phyloP scores from a whole-genome alignment of 30 jellyfish, hydroid and myxozoan species.

The Clytia hemisphaerica region DNA sequence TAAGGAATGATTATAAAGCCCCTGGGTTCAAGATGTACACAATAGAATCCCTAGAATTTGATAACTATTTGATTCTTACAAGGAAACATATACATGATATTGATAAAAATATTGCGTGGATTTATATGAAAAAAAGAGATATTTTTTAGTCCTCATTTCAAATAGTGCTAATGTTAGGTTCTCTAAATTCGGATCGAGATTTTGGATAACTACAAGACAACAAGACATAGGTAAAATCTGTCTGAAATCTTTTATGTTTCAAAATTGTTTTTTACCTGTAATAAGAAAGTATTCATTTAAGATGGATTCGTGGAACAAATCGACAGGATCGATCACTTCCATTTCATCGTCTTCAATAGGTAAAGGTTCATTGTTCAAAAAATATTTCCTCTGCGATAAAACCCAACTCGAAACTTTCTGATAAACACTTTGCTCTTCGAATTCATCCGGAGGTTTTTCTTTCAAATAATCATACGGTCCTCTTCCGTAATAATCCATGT shows the following conservation, averaged over 20 bases:
- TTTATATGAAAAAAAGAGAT: too few relatives aligned
- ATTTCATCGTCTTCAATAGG: constrained; percentile 69
- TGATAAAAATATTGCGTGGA: too few relatives aligned
- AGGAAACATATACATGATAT: too few relatives aligned
- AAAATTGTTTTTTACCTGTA: constrained; percentile 29
- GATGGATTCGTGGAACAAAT: constrained; percentile 82
- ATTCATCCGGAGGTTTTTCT: background rate
- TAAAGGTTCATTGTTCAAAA: constrained; percentile 7
- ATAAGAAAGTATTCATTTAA: constrained; percentile 73
- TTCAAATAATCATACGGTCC: constrained; percentile 38
- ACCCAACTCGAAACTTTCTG: constrained; percentile 94
- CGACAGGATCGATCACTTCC: constrained; percentile 97
- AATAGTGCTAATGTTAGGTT: too few relatives aligned
- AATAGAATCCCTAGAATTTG: too few relatives aligned
- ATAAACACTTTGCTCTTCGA: constrained; percentile 44
- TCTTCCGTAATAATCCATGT: constrained; percentile 2
- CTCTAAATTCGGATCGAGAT: background rate
- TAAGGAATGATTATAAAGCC: too few relatives aligned
- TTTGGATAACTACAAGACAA: background rate
- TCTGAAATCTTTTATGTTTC: too few relatives aligned
- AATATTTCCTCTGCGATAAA: constrained; percentile 69
- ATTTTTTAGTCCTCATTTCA: background rate
- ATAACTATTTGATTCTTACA: too few relatives aligned
- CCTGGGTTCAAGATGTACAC: too few relatives aligned
- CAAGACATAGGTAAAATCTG: background rate